Percentiles rank a stretch among this genome's conserved stretches.
Evolutionary conservation across 2,888 invertebrate species (phyloP).

Genomic region (Balanococcus diminutus): DNA sequence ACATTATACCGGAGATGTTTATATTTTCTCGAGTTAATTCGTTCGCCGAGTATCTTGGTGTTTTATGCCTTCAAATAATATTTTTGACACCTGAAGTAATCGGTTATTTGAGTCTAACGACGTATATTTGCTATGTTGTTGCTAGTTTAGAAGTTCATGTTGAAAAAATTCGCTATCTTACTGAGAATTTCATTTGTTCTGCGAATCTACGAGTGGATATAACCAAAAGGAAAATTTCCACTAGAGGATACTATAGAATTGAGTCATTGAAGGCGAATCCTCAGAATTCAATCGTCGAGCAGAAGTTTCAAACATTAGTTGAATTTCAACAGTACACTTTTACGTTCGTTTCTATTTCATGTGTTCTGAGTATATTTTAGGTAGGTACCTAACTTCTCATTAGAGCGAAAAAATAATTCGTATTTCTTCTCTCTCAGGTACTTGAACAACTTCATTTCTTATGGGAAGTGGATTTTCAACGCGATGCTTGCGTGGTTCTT

Average conservation of each 20-base stretch:
- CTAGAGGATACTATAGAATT: not conserved
- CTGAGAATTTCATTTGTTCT: not conserved
- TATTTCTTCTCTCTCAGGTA: not conserved
- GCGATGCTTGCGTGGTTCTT: not conserved
- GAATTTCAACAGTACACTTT: not conserved
- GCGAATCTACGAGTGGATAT: not conserved
- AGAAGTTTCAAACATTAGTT: not conserved
- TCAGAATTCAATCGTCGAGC: not conserved
- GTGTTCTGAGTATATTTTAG: not conserved
- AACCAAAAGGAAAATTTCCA: not conserved
- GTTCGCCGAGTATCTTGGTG: not conserved
- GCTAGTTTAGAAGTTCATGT: not conserved
- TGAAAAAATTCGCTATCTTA: not conserved
- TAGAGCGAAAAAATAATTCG: not conserved
- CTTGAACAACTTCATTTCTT: not conserved
- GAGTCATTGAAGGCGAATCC: not conserved
- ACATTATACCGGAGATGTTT: not conserved
- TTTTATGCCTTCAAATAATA: not conserved
- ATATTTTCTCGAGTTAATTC: conserved; percentile 4
- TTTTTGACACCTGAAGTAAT: not conserved
- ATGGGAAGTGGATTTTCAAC: conserved; percentile 5
- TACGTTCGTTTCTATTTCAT: not conserved
- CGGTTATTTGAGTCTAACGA: not conserved
- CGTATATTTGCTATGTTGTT: not conserved
- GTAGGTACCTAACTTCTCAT: not conserved